Base-by-base conservation (phyloP, 2,797 vertebrate genomes). In the Sarcoramphus papa region DNA sequence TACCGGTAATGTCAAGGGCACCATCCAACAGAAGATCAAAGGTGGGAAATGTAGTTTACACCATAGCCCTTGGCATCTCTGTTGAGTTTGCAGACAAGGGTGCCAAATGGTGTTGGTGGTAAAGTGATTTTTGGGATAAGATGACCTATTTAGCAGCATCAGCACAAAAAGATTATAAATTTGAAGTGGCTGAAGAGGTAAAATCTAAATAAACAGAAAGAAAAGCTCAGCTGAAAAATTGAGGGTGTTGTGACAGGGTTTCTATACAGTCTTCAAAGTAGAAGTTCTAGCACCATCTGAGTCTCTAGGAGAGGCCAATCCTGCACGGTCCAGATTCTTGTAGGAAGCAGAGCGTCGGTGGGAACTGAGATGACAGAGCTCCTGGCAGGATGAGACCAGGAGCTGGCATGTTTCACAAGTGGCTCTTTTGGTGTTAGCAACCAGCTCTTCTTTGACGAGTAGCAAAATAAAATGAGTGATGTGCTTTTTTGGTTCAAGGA, bases 351-450 rank as follows among this genome's bases (percentile, higher is more conserved):
- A 90, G 65, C 10, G 28, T 93, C 1, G 18, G 75, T 96, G 96
- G 96, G 84, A 85, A 35, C 35, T 77, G 87, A 95, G 84, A 88
- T 83, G 92, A 93, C 40, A 13, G 84, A 95, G 69, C 89, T 91
- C 48, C 88, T 95, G 94, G 93, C 92, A 97, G 93, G 93, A 96
- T 95, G 75, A 93, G 89, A 70, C 94, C 94, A 92, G 78, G 91
- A 95, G 81, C 81, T 93, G 95, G 75, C 94, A 80, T 89, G 86
- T 93, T 96, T 95, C 78, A 93, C 93, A 88, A 93, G 92, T 92
- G 87, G 93, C 96, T 96, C 95, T 96, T 97, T 97, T 93, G 93
- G 95, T 95, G 87, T 85, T 96, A 97, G 87, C 95, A 96, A 94
- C 95, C 79, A 88, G 87, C 57, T 92, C 93, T 75, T 92, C 73